A percentile compares a stretch with the other conserved stretches of the same genome.
Conservation (phyloP, 2,797 vertebrate species). For the Diplodus puntazzo region DNA sequence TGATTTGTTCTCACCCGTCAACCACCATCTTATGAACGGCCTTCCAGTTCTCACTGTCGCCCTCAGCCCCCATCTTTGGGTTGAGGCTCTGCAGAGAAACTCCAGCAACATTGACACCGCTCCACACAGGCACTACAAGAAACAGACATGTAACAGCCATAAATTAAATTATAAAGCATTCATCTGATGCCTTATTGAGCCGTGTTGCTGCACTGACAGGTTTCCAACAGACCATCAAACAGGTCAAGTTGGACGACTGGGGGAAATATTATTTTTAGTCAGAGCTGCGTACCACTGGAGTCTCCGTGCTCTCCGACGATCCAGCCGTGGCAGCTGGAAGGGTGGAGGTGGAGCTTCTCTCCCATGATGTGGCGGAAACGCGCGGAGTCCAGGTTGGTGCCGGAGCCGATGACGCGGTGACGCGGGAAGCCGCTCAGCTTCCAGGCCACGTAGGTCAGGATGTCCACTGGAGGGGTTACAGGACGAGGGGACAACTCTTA, state of each 20-base stretch:
- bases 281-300: conserved; percentile 92
- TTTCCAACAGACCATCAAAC: neutral
- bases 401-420: conserved; percentile 95
- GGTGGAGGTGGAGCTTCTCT: conserved; percentile 91
- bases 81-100: conserved; percentile 92
- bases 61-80: conserved; percentile 90
- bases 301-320: conserved; percentile 97
- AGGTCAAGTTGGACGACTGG: neutral
- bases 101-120: conserved; percentile 95
- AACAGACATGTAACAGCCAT: neutral
- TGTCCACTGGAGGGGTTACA: conserved; percentile 87
- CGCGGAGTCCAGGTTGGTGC: conserved; percentile 97
- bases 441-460: conserved; percentile 98
- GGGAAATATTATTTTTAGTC: conserved; percentile 46
- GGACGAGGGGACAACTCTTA: neutral
- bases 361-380: conserved; percentile 97
- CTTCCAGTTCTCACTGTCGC: conserved; percentile 94
- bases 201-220: neutral
- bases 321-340: conserved; percentile 96
- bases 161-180: neutral
- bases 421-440: conserved; percentile 98
- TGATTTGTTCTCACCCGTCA: conserved; percentile 88
- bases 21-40: conserved; percentile 94
- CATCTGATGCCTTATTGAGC: no score
- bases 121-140: conserved; percentile 95